Percentiles rank a stretch among this genome's conserved stretches.
Evolutionary conservation across 2,113 vertebrate genomes (phyloP).

Genomic region (Urocitellus parryii): DNA sequence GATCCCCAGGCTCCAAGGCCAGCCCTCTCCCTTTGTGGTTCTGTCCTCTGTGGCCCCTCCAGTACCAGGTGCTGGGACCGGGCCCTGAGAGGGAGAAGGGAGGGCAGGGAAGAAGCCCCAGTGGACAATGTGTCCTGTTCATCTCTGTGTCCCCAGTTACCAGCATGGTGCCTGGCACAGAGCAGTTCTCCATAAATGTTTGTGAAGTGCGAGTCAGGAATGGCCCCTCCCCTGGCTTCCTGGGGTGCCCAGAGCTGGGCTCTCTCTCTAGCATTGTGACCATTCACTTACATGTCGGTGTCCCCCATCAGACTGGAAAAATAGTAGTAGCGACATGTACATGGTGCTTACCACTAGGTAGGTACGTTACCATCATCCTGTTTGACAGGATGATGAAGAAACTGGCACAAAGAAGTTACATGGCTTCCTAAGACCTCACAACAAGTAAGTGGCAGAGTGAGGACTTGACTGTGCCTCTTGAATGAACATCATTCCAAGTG

Average conservation of each 20-base stretch:
- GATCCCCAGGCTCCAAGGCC: not conserved
- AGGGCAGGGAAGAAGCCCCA: not conserved
- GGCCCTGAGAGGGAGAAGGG: not conserved
- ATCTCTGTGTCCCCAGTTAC: conserved; percentile 61
- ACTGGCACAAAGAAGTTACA: not conserved
- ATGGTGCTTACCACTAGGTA: not conserved
- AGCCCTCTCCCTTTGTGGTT: not conserved
- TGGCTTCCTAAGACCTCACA: not conserved
- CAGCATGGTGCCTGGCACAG: conserved; percentile 74
- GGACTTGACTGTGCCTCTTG: not conserved
- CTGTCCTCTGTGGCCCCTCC: not conserved
- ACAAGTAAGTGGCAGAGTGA: not conserved
- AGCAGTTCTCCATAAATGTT: conserved; percentile 72
- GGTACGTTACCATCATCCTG: too few species aligned
- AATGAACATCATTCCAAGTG: conserved; percentile 14
- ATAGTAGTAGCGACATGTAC: not conserved
- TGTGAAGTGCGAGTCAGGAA: conserved; percentile 29
- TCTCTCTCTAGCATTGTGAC: not conserved
- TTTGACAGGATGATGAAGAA: not conserved
- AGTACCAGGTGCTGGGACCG: not conserved
- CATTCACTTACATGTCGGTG: not conserved
- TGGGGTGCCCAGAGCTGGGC: not conserved
- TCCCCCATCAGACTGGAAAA: not conserved
- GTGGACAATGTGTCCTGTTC: conserved; percentile 75
- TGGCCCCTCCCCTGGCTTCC: not conserved